phyloP scores from a whole-genome alignment of 1,140 invertebrate genomes.

The Diabrotica virgifera region DNA sequence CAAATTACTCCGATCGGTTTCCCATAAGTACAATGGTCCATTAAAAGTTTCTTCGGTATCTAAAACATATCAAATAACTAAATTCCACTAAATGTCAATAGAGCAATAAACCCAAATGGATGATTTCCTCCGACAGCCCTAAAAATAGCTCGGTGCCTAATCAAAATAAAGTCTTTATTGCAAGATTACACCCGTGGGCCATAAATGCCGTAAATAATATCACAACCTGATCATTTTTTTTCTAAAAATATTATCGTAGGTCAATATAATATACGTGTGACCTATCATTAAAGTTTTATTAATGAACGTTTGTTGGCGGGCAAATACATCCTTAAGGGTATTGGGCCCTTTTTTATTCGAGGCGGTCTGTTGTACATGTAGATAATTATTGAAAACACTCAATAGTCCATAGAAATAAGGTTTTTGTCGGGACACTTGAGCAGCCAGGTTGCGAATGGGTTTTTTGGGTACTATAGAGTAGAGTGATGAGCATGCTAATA shows the following conservation, averaged over 20 bases:
- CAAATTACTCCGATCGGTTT: too few relatives aligned
- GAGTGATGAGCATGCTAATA: too few relatives aligned
- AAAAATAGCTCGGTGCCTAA: not conserved
- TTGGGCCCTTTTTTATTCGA: not conserved
- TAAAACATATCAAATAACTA: too few relatives aligned
- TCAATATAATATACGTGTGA: not conserved
- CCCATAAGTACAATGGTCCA: too few relatives aligned
- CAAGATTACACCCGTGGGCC: not conserved
- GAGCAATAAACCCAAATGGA: not conserved
- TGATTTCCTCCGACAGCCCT: conserved; percentile 3
- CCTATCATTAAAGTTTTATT: not conserved
- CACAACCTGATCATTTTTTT: not conserved
- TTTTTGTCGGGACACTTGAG: too few relatives aligned
- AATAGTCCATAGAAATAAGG: too few relatives aligned
- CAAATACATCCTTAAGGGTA: not conserved
- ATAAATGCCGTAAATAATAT: not conserved
- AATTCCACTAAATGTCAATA: too few relatives aligned
- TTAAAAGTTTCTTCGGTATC: too few relatives aligned
- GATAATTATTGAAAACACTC: too few relatives aligned
- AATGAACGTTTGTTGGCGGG: not conserved
- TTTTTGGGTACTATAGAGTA: too few relatives aligned
- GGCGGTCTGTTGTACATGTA: too few relatives aligned
- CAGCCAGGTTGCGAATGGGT: too few relatives aligned
- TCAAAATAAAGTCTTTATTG: not conserved
- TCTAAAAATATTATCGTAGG: not conserved